Conservation (phyloP, 2,113 vertebrate genomes). For the Holacanthus passer region DNA sequence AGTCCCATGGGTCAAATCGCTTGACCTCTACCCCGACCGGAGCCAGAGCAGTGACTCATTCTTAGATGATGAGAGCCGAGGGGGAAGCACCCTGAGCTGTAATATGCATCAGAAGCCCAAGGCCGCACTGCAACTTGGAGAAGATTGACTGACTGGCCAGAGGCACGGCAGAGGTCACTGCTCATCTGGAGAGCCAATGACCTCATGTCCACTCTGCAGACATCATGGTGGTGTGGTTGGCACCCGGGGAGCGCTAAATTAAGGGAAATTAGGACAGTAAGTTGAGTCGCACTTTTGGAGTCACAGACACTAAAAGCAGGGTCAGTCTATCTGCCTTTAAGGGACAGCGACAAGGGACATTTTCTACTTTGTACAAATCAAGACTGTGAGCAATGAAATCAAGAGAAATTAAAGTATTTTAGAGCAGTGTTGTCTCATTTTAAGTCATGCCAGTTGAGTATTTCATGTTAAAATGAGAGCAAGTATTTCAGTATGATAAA, state of each 20-base stretch:
- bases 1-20: slow-evolving; percentile 65
- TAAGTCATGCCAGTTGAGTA: background rate
- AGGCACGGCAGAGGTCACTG: slow-evolving; percentile 55
- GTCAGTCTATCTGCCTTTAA: slow-evolving; percentile 24
- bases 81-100: slow-evolving; percentile 54
- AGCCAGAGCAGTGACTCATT: slow-evolving; percentile 72
- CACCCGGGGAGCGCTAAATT: slow-evolving; percentile 38
- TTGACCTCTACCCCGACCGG: slow-evolving; percentile 56
- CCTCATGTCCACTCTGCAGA: slow-evolving; percentile 65
- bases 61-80: slow-evolving; percentile 54
- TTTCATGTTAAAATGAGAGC: background rate
- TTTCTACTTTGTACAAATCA: background rate
- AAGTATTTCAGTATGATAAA: background rate
- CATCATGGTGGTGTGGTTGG: slow-evolving; percentile 29
- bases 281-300: slow-evolving; percentile 18
- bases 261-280: slow-evolving; percentile 44
- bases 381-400: background rate
- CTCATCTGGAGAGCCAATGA: slow-evolving; percentile 62
- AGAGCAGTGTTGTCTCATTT: background rate
- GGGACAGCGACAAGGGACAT: background rate
- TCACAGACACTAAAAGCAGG: background rate
- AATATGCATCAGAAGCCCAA: slow-evolving; percentile 71
- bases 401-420: background rate
- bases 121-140: slow-evolving; percentile 40
- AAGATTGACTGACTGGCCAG: slow-evolving; percentile 70